phyloP scores from a whole-genome alignment of 2,113 vertebrate genomes.

The Phaethornis superciliosus region DNA sequence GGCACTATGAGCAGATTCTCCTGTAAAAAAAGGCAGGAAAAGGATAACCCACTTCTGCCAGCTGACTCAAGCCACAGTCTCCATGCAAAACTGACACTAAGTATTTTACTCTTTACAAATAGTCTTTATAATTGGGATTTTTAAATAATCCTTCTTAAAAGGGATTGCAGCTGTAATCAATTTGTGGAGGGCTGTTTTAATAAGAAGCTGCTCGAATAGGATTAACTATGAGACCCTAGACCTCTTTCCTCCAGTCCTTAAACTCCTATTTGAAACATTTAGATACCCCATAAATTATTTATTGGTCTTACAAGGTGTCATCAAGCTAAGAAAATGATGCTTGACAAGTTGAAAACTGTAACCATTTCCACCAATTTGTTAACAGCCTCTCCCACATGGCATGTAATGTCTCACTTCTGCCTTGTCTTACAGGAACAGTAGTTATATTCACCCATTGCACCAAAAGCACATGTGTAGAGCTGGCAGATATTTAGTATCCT shows the following conservation, averaged over 20 bases:
- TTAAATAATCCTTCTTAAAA: conserved; percentile 77
- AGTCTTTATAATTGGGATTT: conserved; percentile 77
- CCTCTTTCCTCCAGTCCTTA: conserved; percentile 63
- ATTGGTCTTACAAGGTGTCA: conserved; percentile 60
- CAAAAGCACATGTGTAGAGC: not conserved
- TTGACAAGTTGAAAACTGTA: conserved; percentile 59
- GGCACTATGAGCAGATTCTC: conserved; percentile 28
- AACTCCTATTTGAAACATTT: conserved; percentile 67
- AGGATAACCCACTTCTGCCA: conserved; percentile 54
- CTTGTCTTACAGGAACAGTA: conserved; percentile 28
- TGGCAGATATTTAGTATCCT: not conserved
- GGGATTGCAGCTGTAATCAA: conserved; percentile 78
- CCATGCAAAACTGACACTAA: conserved; percentile 63
- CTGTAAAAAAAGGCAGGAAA: conserved; percentile 57
- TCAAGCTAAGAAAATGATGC: conserved; percentile 58
- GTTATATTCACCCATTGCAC: conserved; percentile 16
- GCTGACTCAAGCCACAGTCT: conserved; percentile 31
- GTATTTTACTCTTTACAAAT: conserved; percentile 72
- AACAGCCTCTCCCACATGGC: conserved; percentile 63
- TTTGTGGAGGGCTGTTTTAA: conserved; percentile 72
- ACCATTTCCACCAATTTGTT: conserved; percentile 72
- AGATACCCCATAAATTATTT: conserved; percentile 67
- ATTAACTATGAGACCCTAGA: conserved; percentile 70
- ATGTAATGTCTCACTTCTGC: conserved; percentile 50
- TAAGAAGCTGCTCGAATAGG: conserved; percentile 69